Evolutionary conservation across 1,140 invertebrate genomes (phyloP).

Genomic region (Teleopsis dalmanni): DNA sequence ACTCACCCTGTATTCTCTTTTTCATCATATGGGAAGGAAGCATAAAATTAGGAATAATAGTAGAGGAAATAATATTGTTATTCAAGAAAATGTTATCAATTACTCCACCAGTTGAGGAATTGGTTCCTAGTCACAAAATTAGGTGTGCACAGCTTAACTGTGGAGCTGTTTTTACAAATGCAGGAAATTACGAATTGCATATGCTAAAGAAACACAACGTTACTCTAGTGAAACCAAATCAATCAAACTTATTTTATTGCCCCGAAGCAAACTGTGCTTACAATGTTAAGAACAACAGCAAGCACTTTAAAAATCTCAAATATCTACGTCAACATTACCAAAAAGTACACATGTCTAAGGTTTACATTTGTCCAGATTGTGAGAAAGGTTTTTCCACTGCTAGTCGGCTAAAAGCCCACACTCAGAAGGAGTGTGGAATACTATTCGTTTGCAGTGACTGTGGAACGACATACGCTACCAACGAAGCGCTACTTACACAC

Average conservation of each 20-base stretch:
- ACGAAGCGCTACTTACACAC: slow-evolving; percentile 54
- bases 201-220: slow-evolving; percentile 27
- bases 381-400: slow-evolving; percentile 50
- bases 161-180: slow-evolving; percentile 28
- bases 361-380: slow-evolving; percentile 47
- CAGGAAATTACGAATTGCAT: slow-evolving; percentile 38
- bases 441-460: slow-evolving; percentile 50
- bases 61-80: background rate
- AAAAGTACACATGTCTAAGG: slow-evolving; percentile 53
- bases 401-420: slow-evolving; percentile 45
- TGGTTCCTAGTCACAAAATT: slow-evolving; percentile 8
- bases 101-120: slow-evolving; percentile 8
- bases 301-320: slow-evolving; percentile 33
- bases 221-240: slow-evolving; percentile 10
- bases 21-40: too few species aligned
- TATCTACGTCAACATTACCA: slow-evolving; percentile 49
- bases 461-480: slow-evolving; percentile 47
- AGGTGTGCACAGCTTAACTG: slow-evolving; percentile 31
- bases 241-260: slow-evolving; percentile 24
- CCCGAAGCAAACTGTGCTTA: slow-evolving; percentile 30
- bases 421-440: slow-evolving; percentile 47
- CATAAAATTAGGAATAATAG: too few species aligned
- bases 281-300: slow-evolving; percentile 13
- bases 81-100: background rate
- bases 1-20: too few species aligned